Evolutionary conservation across 2,113 vertebrate species (phyloP).

Genomic region (Tetrax tetrax): DNA sequence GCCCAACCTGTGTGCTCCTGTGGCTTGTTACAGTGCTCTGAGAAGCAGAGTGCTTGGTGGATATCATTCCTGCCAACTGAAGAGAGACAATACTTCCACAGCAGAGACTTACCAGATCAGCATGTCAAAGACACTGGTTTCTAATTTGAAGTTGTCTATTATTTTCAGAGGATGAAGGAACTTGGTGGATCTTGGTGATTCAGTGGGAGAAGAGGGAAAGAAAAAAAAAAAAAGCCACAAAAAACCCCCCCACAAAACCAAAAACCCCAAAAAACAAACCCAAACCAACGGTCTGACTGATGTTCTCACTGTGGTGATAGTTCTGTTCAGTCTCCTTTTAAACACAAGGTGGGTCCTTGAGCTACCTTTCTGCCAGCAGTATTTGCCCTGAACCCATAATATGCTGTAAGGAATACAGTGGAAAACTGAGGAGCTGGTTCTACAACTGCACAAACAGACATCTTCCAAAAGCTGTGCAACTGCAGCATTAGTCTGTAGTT

Average conservation of each 20-base stretch:
- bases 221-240: fast-evolving
- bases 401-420: neutral
- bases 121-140: neutral
- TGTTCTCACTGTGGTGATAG: neutral
- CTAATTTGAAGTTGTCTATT: neutral
- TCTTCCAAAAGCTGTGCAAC: no score
- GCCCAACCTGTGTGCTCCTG: neutral
- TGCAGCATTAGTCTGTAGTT: no score
- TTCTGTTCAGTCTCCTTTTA: neutral
- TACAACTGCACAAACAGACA: neutral
- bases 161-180: neutral
- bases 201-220: neutral
- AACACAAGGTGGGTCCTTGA: neutral
- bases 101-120: neutral
- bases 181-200: neutral
- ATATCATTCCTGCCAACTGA: neutral
- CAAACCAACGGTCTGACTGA: neutral
- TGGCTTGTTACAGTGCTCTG: neutral
- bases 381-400: neutral
- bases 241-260: no score
- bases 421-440: neutral
- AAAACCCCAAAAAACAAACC: no score
- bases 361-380: neutral
- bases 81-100: neutral
- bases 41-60: neutral